These are phyloP conservation scores for Heteromormyrus szaboi DNA, from an alignment of 2,797 vertebrate species.

Conservation along the genomic window DNA sequence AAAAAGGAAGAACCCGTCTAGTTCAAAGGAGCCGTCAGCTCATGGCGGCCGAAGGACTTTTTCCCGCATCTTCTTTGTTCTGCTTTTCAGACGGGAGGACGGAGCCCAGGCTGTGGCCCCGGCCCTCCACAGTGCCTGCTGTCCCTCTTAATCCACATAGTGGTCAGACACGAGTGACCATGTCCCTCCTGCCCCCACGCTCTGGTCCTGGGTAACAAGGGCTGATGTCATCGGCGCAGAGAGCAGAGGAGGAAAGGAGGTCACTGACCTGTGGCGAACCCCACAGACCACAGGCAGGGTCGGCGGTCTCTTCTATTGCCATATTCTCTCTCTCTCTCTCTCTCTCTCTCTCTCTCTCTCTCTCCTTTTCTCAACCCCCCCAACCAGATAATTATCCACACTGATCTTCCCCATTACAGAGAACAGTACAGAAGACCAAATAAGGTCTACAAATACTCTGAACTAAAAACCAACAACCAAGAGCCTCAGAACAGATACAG, in stretches of 20 bases:
- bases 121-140: conserved; percentile 35
- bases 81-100: conserved; percentile 14
- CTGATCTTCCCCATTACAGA: neutral
- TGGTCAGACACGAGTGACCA: conserved; percentile 9
- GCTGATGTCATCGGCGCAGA: neutral
- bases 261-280: neutral
- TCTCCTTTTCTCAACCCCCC: neutral
- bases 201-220: neutral
- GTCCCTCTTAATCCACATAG: conserved; percentile 27
- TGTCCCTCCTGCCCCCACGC: neutral
- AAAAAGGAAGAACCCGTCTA: conserved; percentile 20
- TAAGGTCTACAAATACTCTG: neutral
- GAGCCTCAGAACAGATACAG: neutral
- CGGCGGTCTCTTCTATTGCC: neutral
- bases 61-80: conserved; percentile 36
- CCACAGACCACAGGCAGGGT: neutral
- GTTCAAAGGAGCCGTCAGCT: conserved; percentile 16
- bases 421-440: neutral
- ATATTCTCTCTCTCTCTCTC: neutral
- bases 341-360: neutral
- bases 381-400: conserved; percentile 6
- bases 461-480: neutral
- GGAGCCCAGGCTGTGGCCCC: conserved; percentile 24
- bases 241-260: neutral
- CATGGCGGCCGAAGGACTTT: conserved; percentile 33